phyloP scores from a whole-genome alignment of 1,140 invertebrate species.

The Hormaphis cornu region DNA sequence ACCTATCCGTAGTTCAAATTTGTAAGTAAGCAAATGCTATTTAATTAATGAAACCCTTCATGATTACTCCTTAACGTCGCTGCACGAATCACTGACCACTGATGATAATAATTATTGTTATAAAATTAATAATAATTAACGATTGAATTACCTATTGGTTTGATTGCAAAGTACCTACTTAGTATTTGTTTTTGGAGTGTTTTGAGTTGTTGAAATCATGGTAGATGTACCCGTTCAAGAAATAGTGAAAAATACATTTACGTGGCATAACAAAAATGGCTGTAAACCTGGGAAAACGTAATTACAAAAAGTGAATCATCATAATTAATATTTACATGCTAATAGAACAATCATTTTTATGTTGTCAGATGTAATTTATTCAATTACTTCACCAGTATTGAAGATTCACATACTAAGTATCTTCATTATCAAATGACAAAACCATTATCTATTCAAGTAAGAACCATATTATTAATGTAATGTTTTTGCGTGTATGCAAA shows the following conservation, averaged over 20 bases:
- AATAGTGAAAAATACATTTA: not conserved
- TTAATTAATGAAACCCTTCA: too few species aligned
- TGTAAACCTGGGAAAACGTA: conserved; percentile 15
- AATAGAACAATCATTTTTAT: not conserved
- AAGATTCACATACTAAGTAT: conserved; percentile 16
- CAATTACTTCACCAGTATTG: conserved; percentile 7
- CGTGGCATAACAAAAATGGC: conserved; percentile 3
- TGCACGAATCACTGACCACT: too few species aligned
- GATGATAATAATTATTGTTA: too few species aligned
- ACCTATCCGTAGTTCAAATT: too few species aligned
- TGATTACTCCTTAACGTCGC: too few species aligned
- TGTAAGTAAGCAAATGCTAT: too few species aligned
- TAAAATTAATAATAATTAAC: too few species aligned
- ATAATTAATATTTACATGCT: not conserved
- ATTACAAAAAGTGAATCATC: not conserved
- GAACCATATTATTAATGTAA: not conserved
- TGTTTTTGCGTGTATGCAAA: too few species aligned
- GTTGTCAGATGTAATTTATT: conserved; percentile 5
- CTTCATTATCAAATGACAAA: conserved; percentile 14
- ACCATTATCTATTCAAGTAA: conserved; percentile 19
- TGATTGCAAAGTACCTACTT: too few species aligned
- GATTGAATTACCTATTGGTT: too few species aligned
- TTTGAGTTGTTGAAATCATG: not conserved
- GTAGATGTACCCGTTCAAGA: conserved; percentile 22
- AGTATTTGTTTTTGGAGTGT: too few species aligned